Conservation (phyloP, 1,140 invertebrate genomes). For the Drosophila sp. region DNA sequence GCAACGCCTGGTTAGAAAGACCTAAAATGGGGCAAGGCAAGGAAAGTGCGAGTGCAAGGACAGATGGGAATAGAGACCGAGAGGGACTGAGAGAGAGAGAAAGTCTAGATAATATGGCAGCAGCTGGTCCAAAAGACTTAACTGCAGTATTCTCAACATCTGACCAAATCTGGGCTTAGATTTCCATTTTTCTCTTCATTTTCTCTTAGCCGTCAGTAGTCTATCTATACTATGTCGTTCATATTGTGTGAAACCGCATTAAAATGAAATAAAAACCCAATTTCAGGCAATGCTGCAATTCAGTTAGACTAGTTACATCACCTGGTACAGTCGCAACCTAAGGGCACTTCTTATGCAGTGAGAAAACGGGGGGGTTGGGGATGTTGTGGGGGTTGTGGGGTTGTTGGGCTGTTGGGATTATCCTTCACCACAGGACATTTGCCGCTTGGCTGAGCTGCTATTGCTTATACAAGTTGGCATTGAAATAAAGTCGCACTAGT, state of each 20-base stretch:
- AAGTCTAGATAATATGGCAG: not conserved
- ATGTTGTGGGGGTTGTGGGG: not conserved
- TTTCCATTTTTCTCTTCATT: not conserved
- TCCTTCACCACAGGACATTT: constrained; percentile 65
- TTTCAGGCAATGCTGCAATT: constrained; percentile 20
- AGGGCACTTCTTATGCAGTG: constrained; percentile 5
- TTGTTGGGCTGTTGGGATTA: constrained; percentile 26
- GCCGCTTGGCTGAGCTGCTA: constrained; percentile 55
- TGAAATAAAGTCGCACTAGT: too few species aligned
- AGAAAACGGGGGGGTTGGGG: not conserved
- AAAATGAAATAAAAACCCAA: constrained; percentile 43
- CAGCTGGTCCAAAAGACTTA: constrained; percentile 3
- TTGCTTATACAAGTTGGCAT: constrained; percentile 71
- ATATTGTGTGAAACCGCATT: constrained; percentile 12
- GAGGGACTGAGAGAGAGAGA: not conserved
- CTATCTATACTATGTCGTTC: not conserved
- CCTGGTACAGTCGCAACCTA: constrained; percentile 38
- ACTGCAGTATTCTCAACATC: constrained; percentile 17
- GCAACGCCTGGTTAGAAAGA: constrained; percentile 9
- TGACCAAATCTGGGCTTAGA: constrained; percentile 23
- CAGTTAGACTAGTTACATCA: constrained; percentile 48
- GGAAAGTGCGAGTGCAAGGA: not conserved
- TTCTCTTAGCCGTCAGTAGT: not conserved
- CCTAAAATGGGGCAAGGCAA: constrained; percentile 6
- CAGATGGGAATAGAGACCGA: too few species aligned